Evolutionary conservation across 2,113 vertebrate species (phyloP).

Genomic region (Triplophysa rosa): DNA sequence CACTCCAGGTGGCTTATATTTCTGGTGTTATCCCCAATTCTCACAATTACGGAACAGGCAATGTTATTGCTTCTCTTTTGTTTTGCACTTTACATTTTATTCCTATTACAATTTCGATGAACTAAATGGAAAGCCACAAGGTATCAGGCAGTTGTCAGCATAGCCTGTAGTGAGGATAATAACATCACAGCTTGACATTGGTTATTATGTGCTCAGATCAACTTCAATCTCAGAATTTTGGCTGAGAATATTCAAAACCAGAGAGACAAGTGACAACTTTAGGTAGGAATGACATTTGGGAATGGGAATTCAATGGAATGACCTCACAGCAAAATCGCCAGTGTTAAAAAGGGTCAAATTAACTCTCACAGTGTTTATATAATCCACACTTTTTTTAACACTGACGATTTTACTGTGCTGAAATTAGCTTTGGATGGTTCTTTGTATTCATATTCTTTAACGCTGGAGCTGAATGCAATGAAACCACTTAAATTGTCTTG

Average conservation of each 20-base stretch:
- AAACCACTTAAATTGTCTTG: background rate
- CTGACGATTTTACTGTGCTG: too few relatives aligned
- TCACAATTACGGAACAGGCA: constrained; percentile 15
- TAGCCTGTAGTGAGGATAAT: constrained; percentile 19
- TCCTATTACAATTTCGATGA: constrained; percentile 42
- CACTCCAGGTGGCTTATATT: constrained; percentile 19
- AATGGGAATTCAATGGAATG: constrained; percentile 66
- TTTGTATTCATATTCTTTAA: constrained; percentile 3
- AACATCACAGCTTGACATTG: constrained; percentile 7
- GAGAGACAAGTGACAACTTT: constrained; percentile 56
- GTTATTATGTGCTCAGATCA: constrained; percentile 8
- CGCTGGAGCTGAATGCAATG: background rate
- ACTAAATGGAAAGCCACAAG: constrained; percentile 14
- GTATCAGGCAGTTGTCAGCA: constrained; percentile 1
- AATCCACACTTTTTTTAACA: too few relatives aligned
- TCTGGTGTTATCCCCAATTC: constrained; percentile 12
- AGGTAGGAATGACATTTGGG: constrained; percentile 57
- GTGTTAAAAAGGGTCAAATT: too few relatives aligned
- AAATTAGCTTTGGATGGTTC: constrained; percentile 68
- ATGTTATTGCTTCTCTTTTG: constrained; percentile 35
- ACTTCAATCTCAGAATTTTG: constrained; percentile 54
- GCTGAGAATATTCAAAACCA: constrained; percentile 59
- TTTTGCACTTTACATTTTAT: constrained; percentile 40
- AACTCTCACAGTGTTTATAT: too few relatives aligned
- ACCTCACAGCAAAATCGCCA: too few relatives aligned